Evolutionary conservation across 2,888 invertebrate species (phyloP).

Genomic region (Melangyna quadrimaculata): DNA sequence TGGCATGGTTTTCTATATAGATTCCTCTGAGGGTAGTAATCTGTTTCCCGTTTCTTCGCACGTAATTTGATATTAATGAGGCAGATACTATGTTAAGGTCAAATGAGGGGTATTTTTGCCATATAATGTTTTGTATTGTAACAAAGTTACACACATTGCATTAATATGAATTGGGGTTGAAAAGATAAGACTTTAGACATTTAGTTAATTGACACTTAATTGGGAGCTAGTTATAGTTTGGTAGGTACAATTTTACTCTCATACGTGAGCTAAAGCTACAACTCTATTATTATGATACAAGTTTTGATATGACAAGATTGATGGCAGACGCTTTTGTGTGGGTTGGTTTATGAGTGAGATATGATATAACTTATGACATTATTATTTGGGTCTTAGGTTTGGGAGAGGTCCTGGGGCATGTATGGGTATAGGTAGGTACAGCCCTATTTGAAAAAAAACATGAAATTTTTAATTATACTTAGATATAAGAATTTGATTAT

Average conservation of each 20-base stretch:
- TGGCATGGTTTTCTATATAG: slow-evolving; percentile 4
- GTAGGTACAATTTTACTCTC: neutral
- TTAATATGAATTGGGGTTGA: slow-evolving; percentile 48
- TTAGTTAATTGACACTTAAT: slow-evolving; percentile 47
- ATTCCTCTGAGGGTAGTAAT: slow-evolving; percentile 36
- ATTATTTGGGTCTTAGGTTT: neutral
- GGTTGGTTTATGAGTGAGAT: neutral
- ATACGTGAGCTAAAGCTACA: neutral
- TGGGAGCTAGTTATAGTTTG: neutral
- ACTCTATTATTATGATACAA: neutral
- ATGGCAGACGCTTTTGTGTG: slow-evolving; percentile 4
- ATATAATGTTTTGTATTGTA: neutral
- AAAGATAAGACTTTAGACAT: slow-evolving; percentile 24
- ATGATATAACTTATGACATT: neutral
- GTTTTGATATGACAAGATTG: slow-evolving; percentile 10
- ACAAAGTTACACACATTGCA: slow-evolving; percentile 10
- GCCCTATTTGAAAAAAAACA: neutral
- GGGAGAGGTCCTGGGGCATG: neutral
- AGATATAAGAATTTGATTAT: neutral
- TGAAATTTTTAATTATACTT: neutral
- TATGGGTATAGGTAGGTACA: neutral
- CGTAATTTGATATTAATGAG: slow-evolving; percentile 67
- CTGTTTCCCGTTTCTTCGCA: slow-evolving; percentile 50
- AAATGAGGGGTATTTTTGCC: slow-evolving; percentile 15
- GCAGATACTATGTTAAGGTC: slow-evolving; percentile 46